phyloP scores from a whole-genome alignment of 2,888 invertebrate species.

The Hirtodrosophila alboralis region DNA sequence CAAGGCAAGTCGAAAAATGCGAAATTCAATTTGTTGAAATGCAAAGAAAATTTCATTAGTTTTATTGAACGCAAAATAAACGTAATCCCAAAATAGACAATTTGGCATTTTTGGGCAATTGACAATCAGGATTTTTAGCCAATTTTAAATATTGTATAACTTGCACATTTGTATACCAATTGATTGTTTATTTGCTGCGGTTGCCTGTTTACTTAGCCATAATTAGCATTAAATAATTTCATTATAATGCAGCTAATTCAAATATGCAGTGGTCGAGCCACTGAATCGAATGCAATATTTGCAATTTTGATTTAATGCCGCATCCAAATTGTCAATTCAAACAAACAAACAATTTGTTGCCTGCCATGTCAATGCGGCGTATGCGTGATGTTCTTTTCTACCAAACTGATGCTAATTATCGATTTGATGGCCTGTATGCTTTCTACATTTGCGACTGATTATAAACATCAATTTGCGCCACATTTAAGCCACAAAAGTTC shows the following conservation, averaged over 20 bases:
- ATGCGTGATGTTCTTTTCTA: constrained; percentile 35
- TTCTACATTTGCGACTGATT: constrained; percentile 17
- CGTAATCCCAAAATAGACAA: constrained; percentile 18
- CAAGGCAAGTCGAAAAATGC: constrained; percentile 11
- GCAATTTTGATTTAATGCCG: constrained; percentile 57
- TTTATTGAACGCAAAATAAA: constrained; percentile 43
- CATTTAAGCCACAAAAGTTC: constrained; percentile 24
- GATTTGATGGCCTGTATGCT: too few relatives aligned
- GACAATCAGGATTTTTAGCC: constrained; percentile 12
- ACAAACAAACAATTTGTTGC: constrained; percentile 9
- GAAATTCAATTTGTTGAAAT: constrained; percentile 10
- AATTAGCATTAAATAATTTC: constrained; percentile 70
- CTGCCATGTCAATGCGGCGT: constrained; percentile 42
- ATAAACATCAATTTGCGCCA: too few relatives aligned
- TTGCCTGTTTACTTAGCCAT: constrained; percentile 50
- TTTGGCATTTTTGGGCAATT: constrained; percentile 21
- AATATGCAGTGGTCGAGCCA: constrained; percentile 34
- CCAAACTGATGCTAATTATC: constrained; percentile 51
- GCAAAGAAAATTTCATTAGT: constrained; percentile 49
- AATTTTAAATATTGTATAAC: constrained; percentile 36
- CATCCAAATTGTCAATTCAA: constrained; percentile 16
- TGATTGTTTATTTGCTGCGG: constrained; percentile 36
- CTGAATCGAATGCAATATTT: constrained; percentile 27
- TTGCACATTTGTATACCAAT: constrained; percentile 28
- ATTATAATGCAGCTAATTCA: constrained; percentile 59